Conservation (phyloP, 2,797 vertebrate genomes). For the Allobates femoralis region DNA sequence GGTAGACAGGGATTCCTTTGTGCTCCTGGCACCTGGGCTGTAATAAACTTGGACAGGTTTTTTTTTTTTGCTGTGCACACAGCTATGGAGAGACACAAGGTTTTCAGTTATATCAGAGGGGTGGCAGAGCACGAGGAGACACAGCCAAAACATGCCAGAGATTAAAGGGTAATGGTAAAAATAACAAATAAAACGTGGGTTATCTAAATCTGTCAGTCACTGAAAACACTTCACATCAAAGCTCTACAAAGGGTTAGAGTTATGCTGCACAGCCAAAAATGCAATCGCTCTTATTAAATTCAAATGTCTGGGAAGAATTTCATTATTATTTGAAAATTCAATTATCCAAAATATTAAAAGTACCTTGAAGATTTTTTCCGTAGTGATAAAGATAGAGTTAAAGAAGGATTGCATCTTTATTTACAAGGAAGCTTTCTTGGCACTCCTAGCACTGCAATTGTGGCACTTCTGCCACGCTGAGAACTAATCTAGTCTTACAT, state of each 20-base stretch:
- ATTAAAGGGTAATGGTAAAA: conserved; percentile 9
- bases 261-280: neutral
- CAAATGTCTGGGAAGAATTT: neutral
- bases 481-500: neutral
- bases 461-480: neutral
- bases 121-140: neutral
- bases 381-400: neutral
- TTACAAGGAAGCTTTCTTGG: neutral
- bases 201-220: neutral
- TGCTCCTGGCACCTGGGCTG: conserved; percentile 35
- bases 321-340: neutral
- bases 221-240: conserved; percentile 19
- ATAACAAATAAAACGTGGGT: conserved; percentile 12
- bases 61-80: conserved; percentile 33
- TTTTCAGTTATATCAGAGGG: neutral
- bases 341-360: neutral
- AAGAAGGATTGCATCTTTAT: conserved; percentile 2
- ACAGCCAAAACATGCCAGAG: conserved; percentile 29
- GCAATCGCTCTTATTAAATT: neutral
- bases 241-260: conserved; percentile 20
- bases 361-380: too few species aligned
- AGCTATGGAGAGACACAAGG: conserved; percentile 12
- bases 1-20: conserved; percentile 54
- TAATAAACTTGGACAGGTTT: conserved; percentile 39
- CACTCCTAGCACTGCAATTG: neutral